Evolutionary conservation across 2,113 vertebrate species (phyloP).

Genomic region (Capreolus pygargus): DNA sequence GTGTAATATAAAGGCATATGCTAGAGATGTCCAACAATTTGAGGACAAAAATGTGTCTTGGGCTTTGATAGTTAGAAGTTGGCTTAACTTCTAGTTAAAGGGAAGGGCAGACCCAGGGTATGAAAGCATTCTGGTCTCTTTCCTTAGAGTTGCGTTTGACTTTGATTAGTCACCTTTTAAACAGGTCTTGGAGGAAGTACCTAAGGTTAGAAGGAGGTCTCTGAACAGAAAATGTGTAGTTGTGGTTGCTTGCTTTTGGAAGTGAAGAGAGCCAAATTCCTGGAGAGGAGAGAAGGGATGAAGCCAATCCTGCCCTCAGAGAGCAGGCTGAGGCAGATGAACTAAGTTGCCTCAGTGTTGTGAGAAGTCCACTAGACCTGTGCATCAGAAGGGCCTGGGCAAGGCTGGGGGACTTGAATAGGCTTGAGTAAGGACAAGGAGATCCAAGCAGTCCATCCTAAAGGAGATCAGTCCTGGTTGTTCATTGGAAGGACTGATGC

Average conservation of each 20-base stretch:
- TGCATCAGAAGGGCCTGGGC: neutral
- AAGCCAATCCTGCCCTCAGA: neutral
- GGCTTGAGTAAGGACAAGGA: neutral
- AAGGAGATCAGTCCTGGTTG: too few species aligned
- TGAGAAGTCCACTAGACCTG: neutral
- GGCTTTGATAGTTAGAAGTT: neutral
- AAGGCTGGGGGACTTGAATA: neutral
- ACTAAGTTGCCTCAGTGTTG: neutral
- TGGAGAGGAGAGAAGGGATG: neutral
- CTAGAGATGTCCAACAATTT: neutral
- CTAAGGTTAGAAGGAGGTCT: neutral
- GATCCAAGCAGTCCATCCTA: too few species aligned
- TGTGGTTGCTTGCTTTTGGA: neutral
- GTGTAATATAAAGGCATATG: neutral
- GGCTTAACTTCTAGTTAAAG: slow-evolving; percentile 5
- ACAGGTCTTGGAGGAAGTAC: neutral
- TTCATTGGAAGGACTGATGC: too few species aligned
- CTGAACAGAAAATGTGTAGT: neutral
- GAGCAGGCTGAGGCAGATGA: neutral
- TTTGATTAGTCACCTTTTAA: neutral
- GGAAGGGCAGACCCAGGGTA: neutral
- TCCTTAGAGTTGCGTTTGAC: neutral
- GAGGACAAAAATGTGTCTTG: neutral
- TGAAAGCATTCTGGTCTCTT: neutral
- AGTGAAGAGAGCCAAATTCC: neutral